Percentiles rank a stretch among this genome's conserved stretches.
Conservation (phyloP, 2,797 vertebrate species). For the Smutsia temminckii region DNA sequence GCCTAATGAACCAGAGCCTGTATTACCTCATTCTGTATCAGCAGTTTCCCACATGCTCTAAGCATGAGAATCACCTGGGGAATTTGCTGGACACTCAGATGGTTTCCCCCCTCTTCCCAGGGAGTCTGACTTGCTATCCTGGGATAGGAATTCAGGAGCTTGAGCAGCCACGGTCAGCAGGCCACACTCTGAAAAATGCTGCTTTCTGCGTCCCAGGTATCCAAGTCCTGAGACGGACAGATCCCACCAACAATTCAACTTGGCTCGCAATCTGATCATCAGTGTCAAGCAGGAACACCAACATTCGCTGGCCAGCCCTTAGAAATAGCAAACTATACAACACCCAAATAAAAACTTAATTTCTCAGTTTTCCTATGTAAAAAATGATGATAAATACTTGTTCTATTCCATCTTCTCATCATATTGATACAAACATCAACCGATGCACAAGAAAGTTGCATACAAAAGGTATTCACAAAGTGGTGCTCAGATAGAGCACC, state of each 20-base stretch:
- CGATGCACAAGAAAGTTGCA: neutral
- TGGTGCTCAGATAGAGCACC: fast-evolving
- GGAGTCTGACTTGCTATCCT: neutral
- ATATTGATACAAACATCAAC: neutral
- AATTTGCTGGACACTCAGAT: neutral
- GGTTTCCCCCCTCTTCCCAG: no score
- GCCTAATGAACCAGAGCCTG: neutral
- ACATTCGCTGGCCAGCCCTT: no score
- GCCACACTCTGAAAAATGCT: neutral
- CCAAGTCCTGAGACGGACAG: neutral
- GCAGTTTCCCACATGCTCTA: neutral
- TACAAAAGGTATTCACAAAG: neutral
- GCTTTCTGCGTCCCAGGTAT: neutral
- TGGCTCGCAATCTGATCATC: neutral
- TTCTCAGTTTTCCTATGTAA: neutral
- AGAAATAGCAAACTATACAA: neutral
- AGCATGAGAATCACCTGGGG: neutral
- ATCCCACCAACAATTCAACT: neutral
- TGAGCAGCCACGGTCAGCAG: neutral
- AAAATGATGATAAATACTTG: neutral
- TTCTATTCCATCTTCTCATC: neutral
- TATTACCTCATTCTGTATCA: neutral
- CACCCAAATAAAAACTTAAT: neutral
- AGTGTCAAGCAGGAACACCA: neutral
- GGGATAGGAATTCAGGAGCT: neutral